Conservation (phyloP, 2,797 vertebrate species). For the Paguma larvata region DNA sequence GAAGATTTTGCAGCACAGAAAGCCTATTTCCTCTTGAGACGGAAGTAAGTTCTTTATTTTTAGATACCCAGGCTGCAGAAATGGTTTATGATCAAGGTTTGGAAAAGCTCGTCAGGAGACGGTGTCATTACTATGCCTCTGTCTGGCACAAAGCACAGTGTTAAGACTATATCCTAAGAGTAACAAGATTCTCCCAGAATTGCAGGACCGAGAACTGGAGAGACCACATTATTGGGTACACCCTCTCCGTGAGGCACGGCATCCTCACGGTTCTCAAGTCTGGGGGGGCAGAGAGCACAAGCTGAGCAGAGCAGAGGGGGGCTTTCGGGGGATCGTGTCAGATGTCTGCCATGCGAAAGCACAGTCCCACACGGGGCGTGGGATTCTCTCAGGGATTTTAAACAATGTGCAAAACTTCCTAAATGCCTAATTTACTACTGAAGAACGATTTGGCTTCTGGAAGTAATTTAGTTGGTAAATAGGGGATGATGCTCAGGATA, state of each 20-base stretch:
- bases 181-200: not conserved
- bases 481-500: not conserved
- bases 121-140: rapidly evolving
- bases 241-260: not conserved
- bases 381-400: not conserved
- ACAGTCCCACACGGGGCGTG: not conserved
- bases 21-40: not conserved
- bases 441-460: conserved; percentile 27
- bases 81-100: not conserved
- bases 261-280: not conserved
- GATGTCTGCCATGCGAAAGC: not conserved
- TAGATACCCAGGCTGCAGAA: not conserved
- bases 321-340: not conserved
- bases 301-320: not conserved
- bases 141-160: not conserved
- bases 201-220: not conserved
- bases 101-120: not conserved
- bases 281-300: not conserved
- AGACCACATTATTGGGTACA: not conserved
- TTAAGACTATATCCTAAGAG: not conserved
- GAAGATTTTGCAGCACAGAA: not conserved
- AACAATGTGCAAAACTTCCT: not conserved
- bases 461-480: conserved; percentile 46
- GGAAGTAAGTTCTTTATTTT: not conserved
- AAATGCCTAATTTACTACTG: not conserved